Evolutionary conservation across 2,797 vertebrate genomes (phyloP).

Genomic region (Lepilemur septentrionalis): DNA sequence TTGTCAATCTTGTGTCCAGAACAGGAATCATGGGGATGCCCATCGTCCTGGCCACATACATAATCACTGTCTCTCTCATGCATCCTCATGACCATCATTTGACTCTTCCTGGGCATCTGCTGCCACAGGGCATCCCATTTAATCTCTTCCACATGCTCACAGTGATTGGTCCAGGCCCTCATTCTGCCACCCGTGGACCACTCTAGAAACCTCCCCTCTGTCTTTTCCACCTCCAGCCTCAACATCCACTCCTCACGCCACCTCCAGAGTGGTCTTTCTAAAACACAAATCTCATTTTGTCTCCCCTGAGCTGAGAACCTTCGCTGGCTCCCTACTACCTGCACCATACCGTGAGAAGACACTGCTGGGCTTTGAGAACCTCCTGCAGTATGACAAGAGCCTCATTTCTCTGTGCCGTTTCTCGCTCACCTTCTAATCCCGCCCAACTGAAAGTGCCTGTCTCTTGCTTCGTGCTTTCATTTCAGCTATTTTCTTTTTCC

Average conservation of each 20-base stretch:
- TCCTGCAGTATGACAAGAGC: not conserved
- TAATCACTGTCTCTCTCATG: not conserved
- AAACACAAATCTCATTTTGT: not conserved
- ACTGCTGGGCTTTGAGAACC: not conserved
- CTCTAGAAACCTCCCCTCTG: not conserved
- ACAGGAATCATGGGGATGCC: not conserved
- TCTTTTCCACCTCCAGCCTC: not conserved
- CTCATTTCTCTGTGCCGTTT: not conserved
- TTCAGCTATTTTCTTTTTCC: not conserved
- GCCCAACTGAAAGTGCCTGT: not conserved
- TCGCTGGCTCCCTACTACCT: not conserved
- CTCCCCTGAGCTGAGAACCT: not conserved
- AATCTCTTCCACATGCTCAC: not conserved
- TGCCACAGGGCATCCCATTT: not conserved
- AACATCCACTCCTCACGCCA: not conserved
- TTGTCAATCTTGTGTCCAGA: not conserved
- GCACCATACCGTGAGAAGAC: not conserved
- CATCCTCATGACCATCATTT: not conserved
- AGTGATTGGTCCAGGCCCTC: not conserved
- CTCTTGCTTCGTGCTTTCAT: not conserved
- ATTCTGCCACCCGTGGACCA: not conserved
- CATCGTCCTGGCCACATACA: not conserved
- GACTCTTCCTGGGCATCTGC: not conserved
- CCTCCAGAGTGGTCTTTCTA: not conserved
- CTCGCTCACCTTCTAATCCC: not conserved